These are phyloP conservation scores for Electrophaes corylata DNA, from an alignment of 2,888 invertebrate species.

Conservation along the genomic window DNA sequence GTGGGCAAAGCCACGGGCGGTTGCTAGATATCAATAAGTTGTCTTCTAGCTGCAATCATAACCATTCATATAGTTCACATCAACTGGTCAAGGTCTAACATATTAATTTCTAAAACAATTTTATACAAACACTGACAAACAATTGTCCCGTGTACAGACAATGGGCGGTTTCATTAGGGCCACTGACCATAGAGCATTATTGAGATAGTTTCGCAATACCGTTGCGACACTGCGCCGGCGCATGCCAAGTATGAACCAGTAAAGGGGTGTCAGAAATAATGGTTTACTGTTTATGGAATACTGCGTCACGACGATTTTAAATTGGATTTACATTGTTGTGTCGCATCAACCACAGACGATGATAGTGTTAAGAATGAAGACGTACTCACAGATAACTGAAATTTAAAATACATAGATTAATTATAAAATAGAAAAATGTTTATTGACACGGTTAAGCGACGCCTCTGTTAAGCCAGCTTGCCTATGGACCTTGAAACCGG, in stretches of 20 bases:
- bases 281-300: conserved; percentile 17
- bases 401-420: conserved; percentile 3
- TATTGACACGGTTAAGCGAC: too few relatives aligned
- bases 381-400: not conserved
- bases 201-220: conserved; percentile 58
- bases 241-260: conserved; percentile 43
- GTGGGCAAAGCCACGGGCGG: too few relatives aligned
- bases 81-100: conserved; percentile 24
- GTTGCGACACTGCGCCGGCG: conserved; percentile 53
- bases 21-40: too few relatives aligned
- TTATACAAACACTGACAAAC: conserved; percentile 27
- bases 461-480: too few relatives aligned
- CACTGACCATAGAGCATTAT: conserved; percentile 58
- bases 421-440: not conserved
- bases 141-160: conserved; percentile 44
- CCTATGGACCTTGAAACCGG: too few relatives aligned
- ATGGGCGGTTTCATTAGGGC: conserved; percentile 56
- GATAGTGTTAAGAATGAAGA: not conserved
- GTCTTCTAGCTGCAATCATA: not conserved
- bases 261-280: conserved; percentile 29
- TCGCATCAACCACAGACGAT: not conserved
- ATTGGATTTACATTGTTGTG: conserved; percentile 5
- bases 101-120: conserved; percentile 26
- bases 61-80: conserved; percentile 15
- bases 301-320: conserved; percentile 11